Base-by-base conservation (phyloP, 1,140 invertebrate genomes). In the Leptopilina boulardi region DNA sequence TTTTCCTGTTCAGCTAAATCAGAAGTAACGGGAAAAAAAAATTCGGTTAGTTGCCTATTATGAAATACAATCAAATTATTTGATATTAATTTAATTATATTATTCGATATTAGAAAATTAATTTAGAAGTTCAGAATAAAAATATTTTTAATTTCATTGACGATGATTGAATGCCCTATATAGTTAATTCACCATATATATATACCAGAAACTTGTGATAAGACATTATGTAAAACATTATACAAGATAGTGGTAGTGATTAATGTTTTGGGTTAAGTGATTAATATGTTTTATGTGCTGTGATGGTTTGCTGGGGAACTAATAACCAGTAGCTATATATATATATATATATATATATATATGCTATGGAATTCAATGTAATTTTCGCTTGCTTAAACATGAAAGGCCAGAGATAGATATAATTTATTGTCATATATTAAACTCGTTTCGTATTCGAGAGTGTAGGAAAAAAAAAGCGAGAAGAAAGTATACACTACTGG, bases 281-380 rank as follows among this genome's bases (percentile, higher is more conserved):
- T 66, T 30, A 66, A 66, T 66, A 66, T 66, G 56, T 66, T 66
- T 34, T 30, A 66, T 66, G 26, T 66, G 56, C 56, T 66, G 23
- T 66, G 15, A 30, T 66, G 56, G 23, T 66, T 38, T 66, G 23
- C 26, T 15, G 15, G 56, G 11, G 13, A 66, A 66, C 23, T 66
- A 66, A 30, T 66, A 66, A 66, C 56, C 56, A 34, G 56, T 66
- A 66, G 56, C 56, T 66, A 11, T 23, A 30, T n/a, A n/a, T n/a
- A n/a, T n/a, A n/a, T n/a, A n/a, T n/a, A n/a, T n/a, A n/a, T n/a
- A n/a, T n/a, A n/a, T n/a, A n/a, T n/a, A n/a, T n/a, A n/a, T n/a
- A n/a, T n/a, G n/a, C n/a, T n/a, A n/a, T n/a, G 23, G 56, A 66
- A 66, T 66, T 66, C 4, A 66, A 30, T 66, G 23, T 66, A 66